Evolutionary conservation across 2,888 invertebrate genomes (phyloP).

Genomic region (Belgica antarctica): DNA sequence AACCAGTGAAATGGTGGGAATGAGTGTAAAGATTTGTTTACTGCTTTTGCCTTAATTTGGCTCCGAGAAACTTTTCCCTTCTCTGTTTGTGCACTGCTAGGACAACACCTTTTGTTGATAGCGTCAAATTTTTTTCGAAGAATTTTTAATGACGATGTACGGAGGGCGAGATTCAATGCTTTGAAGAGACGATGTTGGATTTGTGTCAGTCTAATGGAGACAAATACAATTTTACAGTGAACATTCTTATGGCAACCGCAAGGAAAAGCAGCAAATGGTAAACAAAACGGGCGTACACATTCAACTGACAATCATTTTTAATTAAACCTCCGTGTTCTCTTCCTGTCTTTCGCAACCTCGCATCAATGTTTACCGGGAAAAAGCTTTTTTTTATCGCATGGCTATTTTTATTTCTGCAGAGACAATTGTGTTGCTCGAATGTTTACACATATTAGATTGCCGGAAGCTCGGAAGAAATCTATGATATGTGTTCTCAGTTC

Average conservation of each 20-base stretch:
- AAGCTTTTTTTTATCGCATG: neutral
- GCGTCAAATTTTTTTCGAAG: no score
- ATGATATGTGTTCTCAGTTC: neutral
- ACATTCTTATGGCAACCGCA: conserved; percentile 8
- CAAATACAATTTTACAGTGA: conserved; percentile 39
- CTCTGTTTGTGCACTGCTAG: conserved; percentile 13
- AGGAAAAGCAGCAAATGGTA: conserved; percentile 4
- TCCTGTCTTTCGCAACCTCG: neutral
- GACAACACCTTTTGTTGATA: neutral
- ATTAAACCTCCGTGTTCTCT: conserved; percentile 19
- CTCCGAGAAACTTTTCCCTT: neutral
- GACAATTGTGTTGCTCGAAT: neutral
- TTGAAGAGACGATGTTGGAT: no score
- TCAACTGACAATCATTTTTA: conserved; percentile 38
- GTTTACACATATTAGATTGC: neutral
- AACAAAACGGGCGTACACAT: conserved; percentile 5
- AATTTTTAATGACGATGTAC: no score
- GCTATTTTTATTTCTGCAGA: neutral
- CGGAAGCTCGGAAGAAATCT: neutral
- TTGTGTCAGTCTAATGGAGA: conserved; percentile 19
- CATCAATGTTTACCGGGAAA: no score
- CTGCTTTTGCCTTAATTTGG: conserved; percentile 26
- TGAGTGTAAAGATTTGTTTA: neutral
- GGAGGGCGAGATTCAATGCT: no score
- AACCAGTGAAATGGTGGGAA: neutral